These are phyloP conservation scores for Proteles cristata DNA, from an alignment of 2,113 vertebrate genomes.

Conservation along the genomic window DNA sequence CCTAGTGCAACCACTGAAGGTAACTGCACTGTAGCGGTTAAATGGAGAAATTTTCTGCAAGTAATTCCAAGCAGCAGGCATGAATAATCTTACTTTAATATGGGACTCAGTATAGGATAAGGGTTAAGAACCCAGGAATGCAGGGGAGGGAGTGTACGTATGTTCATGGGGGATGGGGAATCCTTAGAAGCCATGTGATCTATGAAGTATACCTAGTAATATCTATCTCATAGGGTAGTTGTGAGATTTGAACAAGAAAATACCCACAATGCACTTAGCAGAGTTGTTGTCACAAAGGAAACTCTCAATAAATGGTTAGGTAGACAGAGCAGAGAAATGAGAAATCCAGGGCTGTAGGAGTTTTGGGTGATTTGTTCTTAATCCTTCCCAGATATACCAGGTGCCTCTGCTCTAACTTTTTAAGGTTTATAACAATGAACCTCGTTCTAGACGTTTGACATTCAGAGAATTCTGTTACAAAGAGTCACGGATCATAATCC, in stretches of 20 bases:
- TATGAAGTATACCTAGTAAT: background rate
- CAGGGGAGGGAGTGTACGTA: background rate
- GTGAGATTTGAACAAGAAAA: constrained; percentile 49
- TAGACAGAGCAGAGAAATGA: constrained; percentile 66
- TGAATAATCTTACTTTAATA: constrained; percentile 47
- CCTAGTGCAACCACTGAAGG: background rate
- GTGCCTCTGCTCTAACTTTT: background rate
- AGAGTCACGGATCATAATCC: background rate
- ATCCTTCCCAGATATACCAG: background rate
- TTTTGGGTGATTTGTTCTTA: background rate
- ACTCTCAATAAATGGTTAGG: background rate
- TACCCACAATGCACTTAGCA: background rate
- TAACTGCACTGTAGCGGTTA: background rate
- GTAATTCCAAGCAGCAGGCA: constrained; percentile 65
- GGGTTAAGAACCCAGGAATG: background rate
- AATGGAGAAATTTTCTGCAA: constrained; percentile 42
- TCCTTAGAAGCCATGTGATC: background rate
- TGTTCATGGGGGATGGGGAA: background rate
- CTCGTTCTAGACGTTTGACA: background rate
- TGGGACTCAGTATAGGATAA: background rate
- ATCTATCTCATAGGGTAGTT: background rate
- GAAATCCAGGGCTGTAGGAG: background rate
- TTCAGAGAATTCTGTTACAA: background rate
- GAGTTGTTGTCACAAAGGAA: constrained; percentile 10
- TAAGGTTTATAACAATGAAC: background rate